phyloP scores from a whole-genome alignment of 2,888 invertebrate species.

The Muscina levida region DNA sequence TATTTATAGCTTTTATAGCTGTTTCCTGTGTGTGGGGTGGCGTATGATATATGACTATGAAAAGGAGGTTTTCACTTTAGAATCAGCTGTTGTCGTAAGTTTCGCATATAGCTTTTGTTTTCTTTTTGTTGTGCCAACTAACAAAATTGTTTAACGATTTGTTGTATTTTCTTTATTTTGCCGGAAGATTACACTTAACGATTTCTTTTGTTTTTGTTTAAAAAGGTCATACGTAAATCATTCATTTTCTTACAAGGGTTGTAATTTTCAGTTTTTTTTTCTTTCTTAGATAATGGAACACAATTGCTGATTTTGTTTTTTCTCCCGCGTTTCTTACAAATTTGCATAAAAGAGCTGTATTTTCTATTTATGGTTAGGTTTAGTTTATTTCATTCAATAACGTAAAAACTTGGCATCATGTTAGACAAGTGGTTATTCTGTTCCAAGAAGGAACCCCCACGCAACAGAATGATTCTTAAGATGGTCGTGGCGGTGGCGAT shows the following conservation, averaged over 20 bases:
- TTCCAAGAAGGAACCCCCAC: conserved; percentile 14
- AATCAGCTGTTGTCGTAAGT: too few species aligned
- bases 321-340: background rate
- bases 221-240: background rate
- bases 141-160: background rate
- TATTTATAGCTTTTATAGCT: too few species aligned
- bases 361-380: conserved; percentile 37
- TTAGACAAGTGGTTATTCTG: too few species aligned
- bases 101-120: conserved; percentile 33
- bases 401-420: too few species aligned
- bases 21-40: too few species aligned
- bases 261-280: background rate
- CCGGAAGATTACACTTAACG: background rate
- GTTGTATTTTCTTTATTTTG: background rate
- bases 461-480: background rate
- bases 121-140: conserved; percentile 42
- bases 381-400: too few species aligned
- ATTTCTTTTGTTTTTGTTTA: background rate
- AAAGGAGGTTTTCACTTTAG: too few species aligned
- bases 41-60: too few species aligned
- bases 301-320: conserved; percentile 53
- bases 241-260: too few species aligned
- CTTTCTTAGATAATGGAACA: conserved; percentile 3
- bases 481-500: conserved; percentile 3
- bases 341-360: background rate